These are phyloP conservation scores for Rhadinocentrus ornatus DNA, from an alignment of 2,797 vertebrate genomes.

Conservation along the genomic window DNA sequence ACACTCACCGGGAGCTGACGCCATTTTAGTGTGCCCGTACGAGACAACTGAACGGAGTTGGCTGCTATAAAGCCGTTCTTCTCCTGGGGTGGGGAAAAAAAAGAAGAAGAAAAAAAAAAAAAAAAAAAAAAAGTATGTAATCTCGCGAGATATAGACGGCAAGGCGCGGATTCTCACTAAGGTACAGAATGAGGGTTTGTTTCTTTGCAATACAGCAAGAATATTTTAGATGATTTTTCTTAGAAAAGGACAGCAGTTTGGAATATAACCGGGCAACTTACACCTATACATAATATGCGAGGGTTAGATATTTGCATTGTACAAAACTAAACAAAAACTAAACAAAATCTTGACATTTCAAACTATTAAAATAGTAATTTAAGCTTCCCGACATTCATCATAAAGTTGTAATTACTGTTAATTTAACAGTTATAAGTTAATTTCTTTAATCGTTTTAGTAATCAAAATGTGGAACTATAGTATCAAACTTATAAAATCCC, in stretches of 20 bases:
- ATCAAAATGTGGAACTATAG: background rate
- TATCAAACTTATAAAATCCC: background rate
- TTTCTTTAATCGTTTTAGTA: background rate
- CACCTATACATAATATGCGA: background rate
- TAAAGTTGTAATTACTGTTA: background rate
- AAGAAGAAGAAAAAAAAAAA: too few relatives aligned
- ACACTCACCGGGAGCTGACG: conserved; percentile 42
- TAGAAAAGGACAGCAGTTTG: background rate
- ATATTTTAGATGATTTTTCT: too few relatives aligned
- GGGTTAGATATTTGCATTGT: too few relatives aligned
- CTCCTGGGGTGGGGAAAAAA: background rate
- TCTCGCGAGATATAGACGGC: conserved; percentile 16
- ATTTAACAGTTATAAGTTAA: too few relatives aligned
- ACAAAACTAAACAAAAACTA: too few relatives aligned
- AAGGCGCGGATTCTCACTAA: background rate
- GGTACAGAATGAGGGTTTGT: background rate
- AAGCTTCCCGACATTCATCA: background rate
- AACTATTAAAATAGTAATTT: background rate
- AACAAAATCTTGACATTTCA: background rate
- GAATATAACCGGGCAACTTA: background rate
- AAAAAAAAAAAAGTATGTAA: background rate
- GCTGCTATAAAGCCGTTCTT: background rate
- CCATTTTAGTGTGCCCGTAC: conserved; percentile 31
- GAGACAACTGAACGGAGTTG: background rate
- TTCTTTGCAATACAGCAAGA: too few relatives aligned